Conservation (phyloP, 2,888 invertebrate genomes). For the Xanthia icteritia region DNA sequence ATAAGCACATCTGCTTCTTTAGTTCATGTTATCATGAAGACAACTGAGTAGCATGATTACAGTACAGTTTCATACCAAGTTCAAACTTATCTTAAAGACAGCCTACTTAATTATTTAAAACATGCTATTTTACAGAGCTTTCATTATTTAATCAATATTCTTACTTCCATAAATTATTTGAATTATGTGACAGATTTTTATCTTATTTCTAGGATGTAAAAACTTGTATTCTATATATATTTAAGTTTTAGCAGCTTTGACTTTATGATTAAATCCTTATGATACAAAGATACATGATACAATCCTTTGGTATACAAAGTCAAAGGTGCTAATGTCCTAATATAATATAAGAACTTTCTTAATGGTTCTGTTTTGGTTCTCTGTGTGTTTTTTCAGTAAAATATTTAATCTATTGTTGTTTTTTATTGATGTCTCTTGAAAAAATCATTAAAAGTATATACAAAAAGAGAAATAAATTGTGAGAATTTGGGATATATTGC, state of each 20-base stretch:
- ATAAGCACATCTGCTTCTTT: conserved; percentile 17
- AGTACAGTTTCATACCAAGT: conserved; percentile 20
- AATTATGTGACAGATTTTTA: background rate
- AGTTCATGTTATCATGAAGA: conserved; percentile 17
- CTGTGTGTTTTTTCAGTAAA: background rate
- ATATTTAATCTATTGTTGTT: background rate
- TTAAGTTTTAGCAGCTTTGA: background rate
- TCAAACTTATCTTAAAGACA: conserved; percentile 22
- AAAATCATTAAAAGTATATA: background rate
- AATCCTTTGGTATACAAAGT: background rate
- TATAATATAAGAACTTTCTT: background rate
- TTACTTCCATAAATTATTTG: background rate
- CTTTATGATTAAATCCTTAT: background rate
- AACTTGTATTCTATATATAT: conserved; percentile 1
- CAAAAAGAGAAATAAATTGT: background rate
- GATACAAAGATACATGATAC: background rate
- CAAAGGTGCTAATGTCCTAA: background rate
- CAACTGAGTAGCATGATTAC: conserved; percentile 26
- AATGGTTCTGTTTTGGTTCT: background rate
- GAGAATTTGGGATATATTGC: background rate
- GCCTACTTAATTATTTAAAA: background rate
- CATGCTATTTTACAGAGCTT: background rate
- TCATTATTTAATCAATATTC: background rate
- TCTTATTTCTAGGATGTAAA: background rate
- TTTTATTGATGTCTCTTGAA: background rate